phyloP scores from a whole-genome alignment of 2,888 invertebrate species.

The Chrysolina americana region DNA sequence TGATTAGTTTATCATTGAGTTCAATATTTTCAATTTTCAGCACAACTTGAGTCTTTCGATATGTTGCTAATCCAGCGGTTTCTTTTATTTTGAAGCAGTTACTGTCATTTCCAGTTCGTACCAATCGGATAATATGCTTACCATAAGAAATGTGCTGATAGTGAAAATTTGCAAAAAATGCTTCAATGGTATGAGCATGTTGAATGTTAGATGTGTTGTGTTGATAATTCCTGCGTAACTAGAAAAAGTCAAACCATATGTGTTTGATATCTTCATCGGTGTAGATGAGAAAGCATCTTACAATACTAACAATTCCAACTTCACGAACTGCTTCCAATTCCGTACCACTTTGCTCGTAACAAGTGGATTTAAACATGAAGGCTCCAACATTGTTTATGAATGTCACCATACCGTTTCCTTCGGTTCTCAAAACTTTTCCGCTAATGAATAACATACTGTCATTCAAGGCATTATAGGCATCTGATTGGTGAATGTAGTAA shows the following conservation, averaged over 20 bases:
- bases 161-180: constrained; percentile 3
- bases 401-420: background rate
- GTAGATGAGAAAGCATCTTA: constrained; percentile 24
- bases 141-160: background rate
- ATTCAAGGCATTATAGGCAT: background rate
- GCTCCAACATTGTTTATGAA: constrained; percentile 32
- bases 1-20: background rate
- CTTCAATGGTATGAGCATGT: background rate
- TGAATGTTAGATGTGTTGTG: background rate
- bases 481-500: background rate
- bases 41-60: background rate
- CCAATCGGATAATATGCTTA: background rate
- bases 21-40: background rate
- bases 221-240: background rate
- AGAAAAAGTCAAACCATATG: constrained; percentile 22
- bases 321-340: constrained; percentile 28
- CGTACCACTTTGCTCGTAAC: constrained; percentile 36
- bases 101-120: background rate
- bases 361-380: constrained; percentile 25
- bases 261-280: constrained; percentile 14
- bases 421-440: background rate
- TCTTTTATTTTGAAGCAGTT: constrained; percentile 9
- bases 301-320: constrained; percentile 24
- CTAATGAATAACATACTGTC: background rate
- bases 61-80: too few species aligned